Evolutionary conservation across 2,113 vertebrate species (phyloP).

Genomic region (Anolis sagrei): DNA sequence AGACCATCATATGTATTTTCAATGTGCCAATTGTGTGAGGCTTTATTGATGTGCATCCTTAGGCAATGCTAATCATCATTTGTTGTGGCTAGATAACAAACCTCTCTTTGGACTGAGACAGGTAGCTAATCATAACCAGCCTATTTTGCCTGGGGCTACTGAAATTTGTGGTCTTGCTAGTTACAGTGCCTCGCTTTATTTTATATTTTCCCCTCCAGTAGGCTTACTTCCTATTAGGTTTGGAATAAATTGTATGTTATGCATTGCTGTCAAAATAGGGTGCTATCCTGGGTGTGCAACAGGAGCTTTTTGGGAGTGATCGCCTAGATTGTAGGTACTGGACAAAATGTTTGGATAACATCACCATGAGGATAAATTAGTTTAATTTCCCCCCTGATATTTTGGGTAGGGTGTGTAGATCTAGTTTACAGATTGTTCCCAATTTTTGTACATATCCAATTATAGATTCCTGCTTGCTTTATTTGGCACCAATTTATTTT

Average conservation of each 20-base stretch:
- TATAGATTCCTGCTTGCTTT: not conserved
- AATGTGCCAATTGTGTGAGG: slow-evolving; percentile 16
- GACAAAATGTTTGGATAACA: slow-evolving; percentile 29
- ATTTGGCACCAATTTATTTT: not conserved
- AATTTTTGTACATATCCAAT: not conserved
- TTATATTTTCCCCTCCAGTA: not conserved
- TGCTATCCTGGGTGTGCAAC: not conserved
- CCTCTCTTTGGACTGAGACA: not conserved
- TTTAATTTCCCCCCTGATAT: not conserved
- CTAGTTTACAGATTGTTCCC: slow-evolving; percentile 9
- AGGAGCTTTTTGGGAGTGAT: slow-evolving; percentile 21
- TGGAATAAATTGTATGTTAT: not conserved
- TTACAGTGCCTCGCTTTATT: not conserved
- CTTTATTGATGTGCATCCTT: slow-evolving; percentile 31
- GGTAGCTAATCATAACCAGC: not conserved
- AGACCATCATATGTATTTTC: slow-evolving; percentile 12
- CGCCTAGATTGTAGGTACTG: slow-evolving; percentile 11
- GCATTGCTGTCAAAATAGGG: slow-evolving; percentile 30
- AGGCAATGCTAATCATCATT: slow-evolving; percentile 33
- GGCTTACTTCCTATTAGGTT: not conserved
- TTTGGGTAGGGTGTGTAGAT: slow-evolving; percentile 3
- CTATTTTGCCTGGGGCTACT: slow-evolving; percentile 21
- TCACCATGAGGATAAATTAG: slow-evolving; percentile 27
- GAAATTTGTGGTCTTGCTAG: not conserved
- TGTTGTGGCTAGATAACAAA: slow-evolving; percentile 14